A percentile compares a stretch with the other conserved stretches of the same genome.
Conservation (phyloP, 2,888 invertebrate genomes). For the Phortica okadai region DNA sequence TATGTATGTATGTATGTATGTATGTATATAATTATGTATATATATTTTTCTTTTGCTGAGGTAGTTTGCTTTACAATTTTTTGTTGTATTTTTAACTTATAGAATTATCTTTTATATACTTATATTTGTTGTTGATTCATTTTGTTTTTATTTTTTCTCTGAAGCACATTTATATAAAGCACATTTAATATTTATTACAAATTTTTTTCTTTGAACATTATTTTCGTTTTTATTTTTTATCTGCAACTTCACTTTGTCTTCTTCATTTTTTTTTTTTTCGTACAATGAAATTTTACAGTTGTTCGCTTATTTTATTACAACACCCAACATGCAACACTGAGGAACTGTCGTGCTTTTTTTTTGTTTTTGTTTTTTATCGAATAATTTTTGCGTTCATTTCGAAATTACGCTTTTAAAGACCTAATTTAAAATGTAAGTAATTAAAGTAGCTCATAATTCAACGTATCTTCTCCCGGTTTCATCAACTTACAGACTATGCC, state of each 20-base stretch:
- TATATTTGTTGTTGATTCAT: conserved; percentile 28
- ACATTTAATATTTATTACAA: conserved; percentile 65
- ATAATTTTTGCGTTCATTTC: conserved; percentile 43
- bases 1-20: conserved; percentile 44
- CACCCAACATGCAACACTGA: conserved; percentile 60
- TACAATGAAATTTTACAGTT: conserved; percentile 24
- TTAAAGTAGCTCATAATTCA: neutral
- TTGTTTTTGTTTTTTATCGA: conserved; percentile 38
- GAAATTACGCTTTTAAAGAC: neutral
- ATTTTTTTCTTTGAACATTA: conserved; percentile 25
- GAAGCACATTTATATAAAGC: conserved; percentile 74
- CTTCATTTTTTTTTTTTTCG: conserved; percentile 34
- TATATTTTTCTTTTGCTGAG: conserved; percentile 54
- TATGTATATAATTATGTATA: conserved; percentile 42
- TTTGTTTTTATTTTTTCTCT: conserved; percentile 41
- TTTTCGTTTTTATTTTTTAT: conserved; percentile 19
- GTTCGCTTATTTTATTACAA: neutral
- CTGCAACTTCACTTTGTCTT: conserved; percentile 27
- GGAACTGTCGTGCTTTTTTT: conserved; percentile 70
- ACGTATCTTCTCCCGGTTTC: neutral
- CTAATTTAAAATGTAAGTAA: too few species aligned
- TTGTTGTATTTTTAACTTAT: conserved; percentile 36
- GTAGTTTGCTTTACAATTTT: conserved; percentile 59
- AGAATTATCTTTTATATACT: conserved; percentile 32
- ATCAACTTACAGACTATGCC: neutral